Evolutionary conservation across 64 coral and sea anemone species (phyloP), one percentile per base, ranked within the genome.

Genomic region (Pocillopora damicornis): DNA sequence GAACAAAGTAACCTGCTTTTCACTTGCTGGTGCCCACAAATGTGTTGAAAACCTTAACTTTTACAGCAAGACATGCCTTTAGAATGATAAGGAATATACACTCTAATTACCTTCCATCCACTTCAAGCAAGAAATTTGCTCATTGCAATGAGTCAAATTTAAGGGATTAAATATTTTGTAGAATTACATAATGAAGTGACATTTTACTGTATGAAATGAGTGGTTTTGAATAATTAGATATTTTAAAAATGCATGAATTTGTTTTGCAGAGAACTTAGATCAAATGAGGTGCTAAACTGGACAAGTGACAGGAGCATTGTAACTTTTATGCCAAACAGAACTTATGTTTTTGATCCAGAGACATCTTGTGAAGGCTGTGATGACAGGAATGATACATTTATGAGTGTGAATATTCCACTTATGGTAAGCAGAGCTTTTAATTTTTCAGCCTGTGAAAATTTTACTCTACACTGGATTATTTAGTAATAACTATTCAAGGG

Each of bases 271-370:
- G 94, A 96, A 82, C 26, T 92, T 0, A 85, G 94, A 74, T 86
- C 89, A 61, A 92, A 92, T 87, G 35, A 92, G 2, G 72, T 94
- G 36, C 58, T 89, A 0, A 75, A 88, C 67, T 98, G 92, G 91
- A 91, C 15, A 61, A 66, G 13, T 15, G 92, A 86, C 25, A 25
- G 75, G 0, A 91, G 75, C 63, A 81, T 88, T 14, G 95, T 98
- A 15, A 94, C 88, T 9, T 98, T 94, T 26, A 94, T 98, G 95
- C 95, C 95, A 91, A 98, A 98, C 75, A 93, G 95, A 91, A 94
- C 83, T 11, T 98, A 88, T 13, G 88, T 98, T 61, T 98, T 94
- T 98, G 95, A 98, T 80, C 88, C 91, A 11, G 89, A 91, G 60
- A 94, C 95, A 10, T 98, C 95, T 10, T 98, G 95, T 76, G 26